Conservation (phyloP, 2,888 invertebrate genomes). For the Stenodera caucasica region DNA sequence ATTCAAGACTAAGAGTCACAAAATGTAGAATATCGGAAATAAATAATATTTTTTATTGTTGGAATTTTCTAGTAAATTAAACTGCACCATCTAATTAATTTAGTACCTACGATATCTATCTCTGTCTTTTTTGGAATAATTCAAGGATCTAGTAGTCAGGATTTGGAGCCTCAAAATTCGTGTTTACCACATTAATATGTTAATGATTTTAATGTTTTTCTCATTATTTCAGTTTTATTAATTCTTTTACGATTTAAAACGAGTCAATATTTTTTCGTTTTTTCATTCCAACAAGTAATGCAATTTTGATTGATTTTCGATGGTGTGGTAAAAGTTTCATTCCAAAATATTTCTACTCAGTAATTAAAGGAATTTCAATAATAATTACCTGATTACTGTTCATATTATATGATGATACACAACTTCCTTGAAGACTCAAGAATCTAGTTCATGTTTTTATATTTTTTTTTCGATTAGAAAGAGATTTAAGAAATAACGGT, state of each 20-base stretch:
- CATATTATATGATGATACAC: too few species aligned
- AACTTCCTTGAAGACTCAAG: conserved; percentile 17
- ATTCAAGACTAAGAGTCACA: not conserved
- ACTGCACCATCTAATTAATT: conserved; percentile 1
- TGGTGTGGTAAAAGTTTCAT: conserved; percentile 11
- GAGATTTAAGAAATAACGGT: not conserved
- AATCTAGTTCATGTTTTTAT: conserved; percentile 13
- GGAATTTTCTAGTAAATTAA: not conserved
- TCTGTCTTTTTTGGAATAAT: not conserved
- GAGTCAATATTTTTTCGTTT: conserved; percentile 2
- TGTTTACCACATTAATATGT: conserved; percentile 18
- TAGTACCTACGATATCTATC: not conserved
- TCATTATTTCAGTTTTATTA: not conserved
- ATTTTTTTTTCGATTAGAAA: conserved; percentile 13
- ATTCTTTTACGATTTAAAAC: conserved; percentile 1
- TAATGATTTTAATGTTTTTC: conserved; percentile 11
- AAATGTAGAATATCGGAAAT: too few species aligned
- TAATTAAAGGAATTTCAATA: conserved; percentile 7
- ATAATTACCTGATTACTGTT: too few species aligned
- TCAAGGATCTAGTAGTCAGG: not conserved
- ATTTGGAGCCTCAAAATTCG: not conserved
- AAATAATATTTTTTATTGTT: too few species aligned
- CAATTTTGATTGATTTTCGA: conserved; percentile 8
- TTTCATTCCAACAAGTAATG: not conserved
- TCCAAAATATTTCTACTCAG: conserved; percentile 10